These are phyloP conservation scores for Himalopsyche kuldschensis DNA, from an alignment of 2,888 invertebrate species.

Conservation along the genomic window DNA sequence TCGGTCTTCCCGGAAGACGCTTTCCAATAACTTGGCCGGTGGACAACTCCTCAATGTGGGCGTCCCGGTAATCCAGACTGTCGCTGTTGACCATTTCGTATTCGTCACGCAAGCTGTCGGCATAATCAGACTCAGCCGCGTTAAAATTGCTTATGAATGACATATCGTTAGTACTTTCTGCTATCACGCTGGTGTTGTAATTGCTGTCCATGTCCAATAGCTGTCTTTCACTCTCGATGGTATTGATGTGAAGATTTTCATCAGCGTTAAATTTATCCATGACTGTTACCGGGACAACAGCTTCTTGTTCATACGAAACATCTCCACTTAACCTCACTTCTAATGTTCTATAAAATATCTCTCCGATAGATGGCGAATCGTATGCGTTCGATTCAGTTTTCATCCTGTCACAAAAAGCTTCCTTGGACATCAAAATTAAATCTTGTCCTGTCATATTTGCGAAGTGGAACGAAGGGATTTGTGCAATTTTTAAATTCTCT, in stretches of 20 bases:
- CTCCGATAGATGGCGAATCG: constrained; percentile 48
- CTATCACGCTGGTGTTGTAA: not conserved
- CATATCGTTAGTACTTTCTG: not conserved
- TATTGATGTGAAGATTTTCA: not conserved
- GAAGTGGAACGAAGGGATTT: constrained; percentile 55
- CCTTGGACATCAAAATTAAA: constrained; percentile 49
- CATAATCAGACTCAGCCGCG: constrained; percentile 49
- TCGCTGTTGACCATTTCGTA: constrained; percentile 45
- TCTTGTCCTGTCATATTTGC: constrained; percentile 48
- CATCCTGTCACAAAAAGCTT: constrained; percentile 50
- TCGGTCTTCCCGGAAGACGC: constrained; percentile 61
- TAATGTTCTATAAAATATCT: constrained; percentile 51
- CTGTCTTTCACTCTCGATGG: not conserved
- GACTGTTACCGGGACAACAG: constrained; percentile 21
- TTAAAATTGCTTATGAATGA: constrained; percentile 23
- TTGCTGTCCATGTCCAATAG: constrained; percentile 25
- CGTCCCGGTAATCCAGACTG: not conserved
- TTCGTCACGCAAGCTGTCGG: constrained; percentile 43
- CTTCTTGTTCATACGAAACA: not conserved
- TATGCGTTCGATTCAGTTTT: constrained; percentile 48
- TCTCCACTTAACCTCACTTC: constrained; percentile 43
- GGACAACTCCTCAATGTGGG: constrained; percentile 44
- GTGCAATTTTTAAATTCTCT: constrained; percentile 51
- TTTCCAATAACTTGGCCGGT: constrained; percentile 56
- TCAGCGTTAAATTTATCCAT: constrained; percentile 16